These are phyloP conservation scores for Capitulum mitella DNA, from an alignment of 2,888 invertebrate species.

Conservation along the genomic window DNA sequence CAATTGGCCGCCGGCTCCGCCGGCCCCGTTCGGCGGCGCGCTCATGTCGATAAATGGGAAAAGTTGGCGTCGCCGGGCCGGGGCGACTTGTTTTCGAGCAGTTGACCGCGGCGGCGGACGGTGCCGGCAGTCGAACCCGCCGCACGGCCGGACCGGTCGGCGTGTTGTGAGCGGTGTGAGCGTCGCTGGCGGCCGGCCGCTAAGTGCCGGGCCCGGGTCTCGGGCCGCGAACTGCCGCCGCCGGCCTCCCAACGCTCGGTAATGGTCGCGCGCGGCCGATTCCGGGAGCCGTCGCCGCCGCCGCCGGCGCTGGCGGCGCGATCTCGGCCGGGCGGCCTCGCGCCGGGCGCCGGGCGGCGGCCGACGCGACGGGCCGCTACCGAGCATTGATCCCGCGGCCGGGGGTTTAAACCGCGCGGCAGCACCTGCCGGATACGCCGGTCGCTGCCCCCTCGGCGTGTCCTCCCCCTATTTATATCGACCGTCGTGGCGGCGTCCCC, in stretches of 20 bases:
- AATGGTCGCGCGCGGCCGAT: too few relatives aligned
- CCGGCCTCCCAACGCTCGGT: too few relatives aligned
- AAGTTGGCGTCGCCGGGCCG: background rate
- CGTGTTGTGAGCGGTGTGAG: background rate
- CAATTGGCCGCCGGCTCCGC: too few relatives aligned
- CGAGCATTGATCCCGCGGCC: background rate
- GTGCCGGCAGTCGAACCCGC: background rate
- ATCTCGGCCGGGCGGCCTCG: too few relatives aligned
- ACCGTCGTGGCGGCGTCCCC: too few relatives aligned
- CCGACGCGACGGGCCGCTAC: background rate
- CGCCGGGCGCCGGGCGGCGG: background rate
- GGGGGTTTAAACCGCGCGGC: background rate
- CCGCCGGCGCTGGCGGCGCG: too few relatives aligned
- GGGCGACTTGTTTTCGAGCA: too few relatives aligned
- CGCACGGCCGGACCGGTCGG: background rate
- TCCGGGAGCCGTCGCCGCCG: too few relatives aligned
- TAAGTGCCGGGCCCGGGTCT: background rate
- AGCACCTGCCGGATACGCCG: conserved; percentile 19
- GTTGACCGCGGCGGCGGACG: background rate
- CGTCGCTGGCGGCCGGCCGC: background rate
- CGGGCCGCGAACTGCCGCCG: too few relatives aligned
- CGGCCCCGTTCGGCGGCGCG: background rate
- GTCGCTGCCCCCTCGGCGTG: background rate
- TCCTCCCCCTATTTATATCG: background rate
- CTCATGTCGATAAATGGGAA: background rate